These are phyloP conservation scores for Drosophila mayaguana DNA, from an alignment of 2,888 invertebrate genomes.

Conservation along the genomic window DNA sequence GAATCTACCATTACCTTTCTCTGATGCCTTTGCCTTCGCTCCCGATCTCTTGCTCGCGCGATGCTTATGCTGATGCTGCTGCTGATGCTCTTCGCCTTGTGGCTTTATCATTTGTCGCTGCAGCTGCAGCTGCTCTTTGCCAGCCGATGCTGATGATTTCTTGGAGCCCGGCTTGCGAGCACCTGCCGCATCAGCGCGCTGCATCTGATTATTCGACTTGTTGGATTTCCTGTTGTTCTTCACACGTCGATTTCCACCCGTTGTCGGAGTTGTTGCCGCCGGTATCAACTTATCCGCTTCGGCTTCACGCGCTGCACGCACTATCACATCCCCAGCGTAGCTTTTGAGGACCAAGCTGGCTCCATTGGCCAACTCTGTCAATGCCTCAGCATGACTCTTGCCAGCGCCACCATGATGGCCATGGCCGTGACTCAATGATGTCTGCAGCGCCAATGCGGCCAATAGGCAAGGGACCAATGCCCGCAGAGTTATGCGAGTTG, in stretches of 20 bases:
- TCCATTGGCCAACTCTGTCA: conserved; percentile 41
- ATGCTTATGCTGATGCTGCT: conserved; percentile 42
- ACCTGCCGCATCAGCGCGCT: conserved; percentile 19
- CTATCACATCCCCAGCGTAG: conserved; percentile 55
- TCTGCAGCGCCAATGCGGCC: conserved; percentile 51
- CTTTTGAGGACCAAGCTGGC: conserved; percentile 64
- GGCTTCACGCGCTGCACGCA: conserved; percentile 71
- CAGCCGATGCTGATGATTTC: conserved; percentile 42
- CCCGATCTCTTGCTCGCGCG: conserved; percentile 76
- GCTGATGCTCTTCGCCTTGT: conserved; percentile 60
- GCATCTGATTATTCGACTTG: conserved; percentile 68
- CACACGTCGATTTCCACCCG: conserved; percentile 36
- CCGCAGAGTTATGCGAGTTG: conserved; percentile 28
- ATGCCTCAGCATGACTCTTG: conserved; percentile 32
- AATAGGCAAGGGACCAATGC: conserved; percentile 47
- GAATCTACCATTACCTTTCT: conserved; percentile 63
- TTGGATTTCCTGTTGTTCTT: conserved; percentile 79
- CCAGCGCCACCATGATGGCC: conserved; percentile 37
- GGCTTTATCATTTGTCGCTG: conserved; percentile 79
- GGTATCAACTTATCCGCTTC: conserved; percentile 16
- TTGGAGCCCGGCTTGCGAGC: conserved; percentile 45
- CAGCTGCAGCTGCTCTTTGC: conserved; percentile 62
- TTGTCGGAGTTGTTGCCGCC: not conserved
- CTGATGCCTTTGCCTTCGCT: conserved; percentile 56
- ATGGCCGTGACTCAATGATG: conserved; percentile 53